phyloP scores from a whole-genome alignment of 2,888 invertebrate species.

The Dryomyza anilis region DNA sequence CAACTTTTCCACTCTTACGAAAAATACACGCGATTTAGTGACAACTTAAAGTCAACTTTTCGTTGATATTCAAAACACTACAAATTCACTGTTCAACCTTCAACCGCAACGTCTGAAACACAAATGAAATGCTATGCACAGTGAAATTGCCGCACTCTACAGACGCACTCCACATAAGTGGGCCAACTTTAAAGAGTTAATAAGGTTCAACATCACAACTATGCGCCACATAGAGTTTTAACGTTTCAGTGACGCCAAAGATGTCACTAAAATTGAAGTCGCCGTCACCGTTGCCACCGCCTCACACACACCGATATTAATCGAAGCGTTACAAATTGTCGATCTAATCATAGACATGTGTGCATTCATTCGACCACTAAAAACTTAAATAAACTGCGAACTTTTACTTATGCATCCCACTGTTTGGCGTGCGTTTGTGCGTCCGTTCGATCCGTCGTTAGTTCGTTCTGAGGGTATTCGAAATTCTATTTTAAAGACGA shows the following conservation, averaged over 20 bases:
- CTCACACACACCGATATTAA: no score
- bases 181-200: conserved; percentile 25
- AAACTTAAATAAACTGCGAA: no score
- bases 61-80: no score
- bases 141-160: conserved; percentile 21
- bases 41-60: no score
- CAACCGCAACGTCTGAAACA: conserved; percentile 15
- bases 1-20: conserved; percentile 20
- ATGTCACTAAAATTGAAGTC: conserved; percentile 33
- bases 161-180: neutral
- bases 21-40: no score
- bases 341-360: conserved; percentile 45
- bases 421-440: no score
- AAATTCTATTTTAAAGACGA: neutral
- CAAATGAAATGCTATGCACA: conserved; percentile 22
- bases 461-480: no score
- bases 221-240: conserved; percentile 40
- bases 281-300: neutral
- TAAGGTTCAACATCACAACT: no score
- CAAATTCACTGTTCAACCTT: no score
- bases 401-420: no score
- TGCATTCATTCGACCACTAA: neutral
- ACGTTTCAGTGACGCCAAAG: conserved; percentile 45
- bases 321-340: conserved; percentile 53
- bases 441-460: no score